Evolutionary conservation across 1,140 invertebrate species (phyloP).

Genomic region (Drosophila pallidifrons): DNA sequence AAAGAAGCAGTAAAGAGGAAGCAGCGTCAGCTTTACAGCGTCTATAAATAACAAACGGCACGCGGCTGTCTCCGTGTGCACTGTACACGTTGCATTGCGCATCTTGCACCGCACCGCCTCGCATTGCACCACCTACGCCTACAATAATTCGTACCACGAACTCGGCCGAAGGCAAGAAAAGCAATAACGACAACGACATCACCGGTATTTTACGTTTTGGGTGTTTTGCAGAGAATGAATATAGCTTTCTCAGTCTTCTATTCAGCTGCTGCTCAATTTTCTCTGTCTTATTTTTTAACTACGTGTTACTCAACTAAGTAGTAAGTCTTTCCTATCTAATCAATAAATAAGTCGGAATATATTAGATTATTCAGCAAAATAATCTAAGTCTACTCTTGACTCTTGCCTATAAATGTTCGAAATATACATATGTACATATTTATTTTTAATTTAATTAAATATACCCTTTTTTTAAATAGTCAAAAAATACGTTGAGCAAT

Average conservation of each 20-base stretch:
- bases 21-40: conserved; percentile 1
- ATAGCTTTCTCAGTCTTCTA: conserved; percentile 24
- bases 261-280: conserved; percentile 1
- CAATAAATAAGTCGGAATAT: too few relatives aligned
- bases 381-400: too few relatives aligned
- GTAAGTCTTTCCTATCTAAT: too few relatives aligned
- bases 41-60: conserved; percentile 77
- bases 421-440: too few relatives aligned
- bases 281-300: too few relatives aligned
- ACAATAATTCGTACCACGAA: conserved; percentile 1
- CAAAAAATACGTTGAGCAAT: too few relatives aligned
- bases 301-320: too few relatives aligned
- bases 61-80: conserved; percentile 63
- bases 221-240: conserved; percentile 51
- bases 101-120: conserved; percentile 6
- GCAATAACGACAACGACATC: conserved; percentile 3
- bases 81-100: conserved; percentile 14
- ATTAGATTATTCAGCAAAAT: too few relatives aligned
- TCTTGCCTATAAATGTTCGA: too few relatives aligned
- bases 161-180: neutral
- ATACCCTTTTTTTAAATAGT: too few relatives aligned
- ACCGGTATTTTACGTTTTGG: conserved; percentile 52
- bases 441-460: too few relatives aligned
- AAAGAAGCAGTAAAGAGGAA: conserved; percentile 2
- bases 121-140: conserved; percentile 8